These are phyloP conservation scores for Phymorhynchus buccinoides DNA, from an alignment of 1,140 invertebrate genomes.

Conservation along the genomic window DNA sequence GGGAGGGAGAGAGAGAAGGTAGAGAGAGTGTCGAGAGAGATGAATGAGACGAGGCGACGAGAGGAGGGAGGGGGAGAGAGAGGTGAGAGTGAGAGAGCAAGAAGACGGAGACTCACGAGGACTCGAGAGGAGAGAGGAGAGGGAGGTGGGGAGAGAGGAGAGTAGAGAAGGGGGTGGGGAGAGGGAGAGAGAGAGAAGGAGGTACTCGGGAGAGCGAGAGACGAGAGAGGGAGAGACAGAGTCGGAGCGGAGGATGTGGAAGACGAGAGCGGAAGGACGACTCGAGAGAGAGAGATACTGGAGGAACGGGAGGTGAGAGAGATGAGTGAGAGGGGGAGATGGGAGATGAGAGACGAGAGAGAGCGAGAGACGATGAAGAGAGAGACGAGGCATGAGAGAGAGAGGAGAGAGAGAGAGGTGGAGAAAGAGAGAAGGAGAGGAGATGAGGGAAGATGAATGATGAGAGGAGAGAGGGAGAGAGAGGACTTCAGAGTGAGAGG, in stretches of 20 bases:
- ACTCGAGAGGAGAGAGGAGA: too few relatives aligned
- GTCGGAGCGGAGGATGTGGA: not conserved
- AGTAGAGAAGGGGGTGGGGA: not conserved
- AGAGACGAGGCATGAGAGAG: not conserved
- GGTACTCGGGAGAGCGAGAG: not conserved
- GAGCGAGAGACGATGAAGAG: not conserved
- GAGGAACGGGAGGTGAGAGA: not conserved
- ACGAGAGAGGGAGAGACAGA: not conserved
- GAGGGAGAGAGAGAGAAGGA: not conserved
- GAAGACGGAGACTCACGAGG: too few relatives aligned
- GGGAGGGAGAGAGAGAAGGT: too few relatives aligned
- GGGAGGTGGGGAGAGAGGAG: too few relatives aligned
- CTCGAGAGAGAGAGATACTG: not conserved
- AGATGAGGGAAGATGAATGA: not conserved
- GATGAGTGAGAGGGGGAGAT: too few relatives aligned
- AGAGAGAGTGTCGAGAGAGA: too few relatives aligned
- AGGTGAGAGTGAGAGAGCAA: too few relatives aligned
- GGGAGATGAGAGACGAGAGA: too few relatives aligned
- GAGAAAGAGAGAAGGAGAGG: not conserved
- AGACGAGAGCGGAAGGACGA: not conserved
- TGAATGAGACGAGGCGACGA: too few relatives aligned
- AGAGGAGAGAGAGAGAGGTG: not conserved
- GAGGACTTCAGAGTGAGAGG: not conserved
- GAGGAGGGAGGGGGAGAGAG: too few relatives aligned
- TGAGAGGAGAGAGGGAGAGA: too few relatives aligned